Percentiles rank a stretch among this genome's conserved stretches.
Conservation (phyloP, 2,113 vertebrate genomes). For the Nothoprocta perdicaria region DNA sequence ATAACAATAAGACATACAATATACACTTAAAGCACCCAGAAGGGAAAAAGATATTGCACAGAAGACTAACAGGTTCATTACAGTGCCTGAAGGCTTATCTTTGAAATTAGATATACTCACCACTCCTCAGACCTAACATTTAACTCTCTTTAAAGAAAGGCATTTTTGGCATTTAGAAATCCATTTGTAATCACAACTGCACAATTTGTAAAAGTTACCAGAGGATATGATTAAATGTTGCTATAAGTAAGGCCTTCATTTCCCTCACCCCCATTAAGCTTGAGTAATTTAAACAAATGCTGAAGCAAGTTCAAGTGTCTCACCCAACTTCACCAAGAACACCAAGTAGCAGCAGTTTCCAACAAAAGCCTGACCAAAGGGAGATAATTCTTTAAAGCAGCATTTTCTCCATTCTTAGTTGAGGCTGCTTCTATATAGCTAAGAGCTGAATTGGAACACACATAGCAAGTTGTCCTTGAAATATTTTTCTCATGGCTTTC, state of each 20-base stretch:
- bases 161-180: conserved; percentile 75
- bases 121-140: conserved; percentile 58
- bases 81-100: conserved; percentile 63
- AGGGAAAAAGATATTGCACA: conserved; percentile 78
- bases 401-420: neutral
- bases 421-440: neutral
- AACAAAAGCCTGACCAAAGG: neutral
- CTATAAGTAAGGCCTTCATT: conserved; percentile 70
- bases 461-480: neutral
- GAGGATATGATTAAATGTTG: conserved; percentile 33
- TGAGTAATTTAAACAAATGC: conserved; percentile 47
- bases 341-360: conserved; percentile 62
- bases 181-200: conserved; percentile 66
- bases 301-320: conserved; percentile 33
- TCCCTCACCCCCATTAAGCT: neutral
- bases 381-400: neutral
- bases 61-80: conserved; percentile 73
- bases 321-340: neutral
- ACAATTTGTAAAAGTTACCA: conserved; percentile 59
- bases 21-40: conserved; percentile 70
- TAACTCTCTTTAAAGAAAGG: conserved; percentile 64
- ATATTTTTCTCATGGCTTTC: neutral
- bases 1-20: conserved; percentile 72
- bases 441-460: neutral
- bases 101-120: conserved; percentile 63